Evolutionary conservation across 2,888 invertebrate species (phyloP), one percentile per base, ranked within the genome.

Genomic region (Noctua janthina): DNA sequence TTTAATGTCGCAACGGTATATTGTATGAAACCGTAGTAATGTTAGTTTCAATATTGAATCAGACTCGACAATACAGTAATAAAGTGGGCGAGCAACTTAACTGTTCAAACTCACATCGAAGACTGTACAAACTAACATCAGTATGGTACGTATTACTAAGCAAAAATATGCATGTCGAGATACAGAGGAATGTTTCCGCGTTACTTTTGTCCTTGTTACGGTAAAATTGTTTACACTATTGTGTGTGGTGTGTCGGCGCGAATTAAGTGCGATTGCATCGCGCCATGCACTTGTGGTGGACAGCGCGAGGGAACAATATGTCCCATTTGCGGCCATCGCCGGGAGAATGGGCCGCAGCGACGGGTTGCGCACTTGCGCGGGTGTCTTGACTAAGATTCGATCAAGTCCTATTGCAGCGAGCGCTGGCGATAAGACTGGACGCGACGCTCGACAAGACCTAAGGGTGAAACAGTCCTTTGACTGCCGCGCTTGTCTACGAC

Each of bases 1-100:
- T 93, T 95, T 95, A 94, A 95, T 94, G 93, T 93, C 88, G 90
- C 92, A 96, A 95, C 96, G 95, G 96, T 94, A 95, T 90, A 93
- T 90, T 82, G 86, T 87, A 90, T 90, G 88, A 84, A 93, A 93
- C 94, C 92, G 93, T 93, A 94, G 92, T 92, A 93, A 92, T 94
- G 93, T 93, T 94, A 93, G 93, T 92, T 93, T 94, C 93, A 94
- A 95, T 94, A 95, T 94, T 93, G 93, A 94, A 95, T 94, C 92
- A 92, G 92, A 91, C 90, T 90, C 90, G 84, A 91, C 91, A 86
- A 86, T 88, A 90, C 86, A 88, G 89, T 88, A 90, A 90, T 92
- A 91, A 93, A 92, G 91, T 90, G 91, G 91, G 91, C 91, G 91
- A 89, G 90, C 90, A 90, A 89, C 90, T 92, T 91, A 88, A 90